These are phyloP conservation scores for Clinocottus analis DNA, from an alignment of 2,113 vertebrate species.

Conservation along the genomic window DNA sequence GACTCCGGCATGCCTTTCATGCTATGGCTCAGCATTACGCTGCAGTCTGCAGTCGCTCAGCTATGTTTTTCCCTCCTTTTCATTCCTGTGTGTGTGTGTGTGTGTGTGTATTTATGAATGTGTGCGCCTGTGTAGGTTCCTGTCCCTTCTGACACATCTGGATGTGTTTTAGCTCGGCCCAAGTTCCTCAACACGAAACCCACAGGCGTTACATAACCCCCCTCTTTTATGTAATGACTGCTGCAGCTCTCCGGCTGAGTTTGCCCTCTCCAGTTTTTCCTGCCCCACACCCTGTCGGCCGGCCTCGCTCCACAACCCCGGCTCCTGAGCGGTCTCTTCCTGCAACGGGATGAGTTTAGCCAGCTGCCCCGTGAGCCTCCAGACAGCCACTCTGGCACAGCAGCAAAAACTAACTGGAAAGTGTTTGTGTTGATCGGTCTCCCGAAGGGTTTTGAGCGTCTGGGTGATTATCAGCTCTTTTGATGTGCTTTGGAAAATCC, in stretches of 20 bases:
- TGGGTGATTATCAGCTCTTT: slow-evolving; percentile 27
- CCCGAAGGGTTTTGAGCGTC: slow-evolving; percentile 10
- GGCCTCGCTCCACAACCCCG: slow-evolving; percentile 25
- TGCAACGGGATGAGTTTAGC: slow-evolving; percentile 26
- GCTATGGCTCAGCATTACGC: slow-evolving; percentile 73
- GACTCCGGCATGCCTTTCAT: slow-evolving; percentile 61
- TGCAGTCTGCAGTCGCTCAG: slow-evolving; percentile 62
- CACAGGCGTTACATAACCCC: slow-evolving; percentile 75
- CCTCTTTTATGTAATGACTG: slow-evolving; percentile 79
- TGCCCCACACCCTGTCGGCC: slow-evolving; percentile 64
- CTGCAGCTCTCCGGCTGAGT: slow-evolving; percentile 74
- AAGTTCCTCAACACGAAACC: slow-evolving; percentile 69
- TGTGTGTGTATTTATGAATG: no score
- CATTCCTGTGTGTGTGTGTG: slow-evolving; percentile 3
- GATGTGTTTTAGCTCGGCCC: slow-evolving; percentile 73
- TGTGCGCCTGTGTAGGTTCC: slow-evolving; percentile 41
- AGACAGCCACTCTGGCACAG: not conserved
- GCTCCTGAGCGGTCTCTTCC: slow-evolving; percentile 40
- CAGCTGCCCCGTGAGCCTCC: slow-evolving; percentile 31
- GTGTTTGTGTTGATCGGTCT: not conserved
- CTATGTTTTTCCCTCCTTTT: slow-evolving; percentile 24
- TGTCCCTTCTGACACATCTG: slow-evolving; percentile 75
- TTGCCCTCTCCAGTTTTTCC: slow-evolving; percentile 68
- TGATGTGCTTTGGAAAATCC: slow-evolving; percentile 42
- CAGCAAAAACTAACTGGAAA: not conserved